A percentile compares a stretch with the other conserved stretches of the same genome.
phyloP scores from a whole-genome alignment of 2,797 vertebrate species.

The Miichthys miiuy region DNA sequence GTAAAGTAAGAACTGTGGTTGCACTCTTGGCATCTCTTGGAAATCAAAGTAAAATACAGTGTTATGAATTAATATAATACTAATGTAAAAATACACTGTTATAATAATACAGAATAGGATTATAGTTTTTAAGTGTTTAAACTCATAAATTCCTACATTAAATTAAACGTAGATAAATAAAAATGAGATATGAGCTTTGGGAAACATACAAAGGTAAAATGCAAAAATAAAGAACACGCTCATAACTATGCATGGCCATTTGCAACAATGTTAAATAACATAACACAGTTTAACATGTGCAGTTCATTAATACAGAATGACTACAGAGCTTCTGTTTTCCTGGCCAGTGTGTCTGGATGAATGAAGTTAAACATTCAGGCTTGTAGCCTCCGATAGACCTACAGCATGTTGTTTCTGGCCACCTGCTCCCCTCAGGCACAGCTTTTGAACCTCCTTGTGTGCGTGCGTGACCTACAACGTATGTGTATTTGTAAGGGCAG shows the following conservation, averaged over 20 bases:
- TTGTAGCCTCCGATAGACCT: conserved; percentile 24
- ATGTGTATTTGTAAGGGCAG: conserved; percentile 62
- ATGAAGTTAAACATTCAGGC: conserved; percentile 29
- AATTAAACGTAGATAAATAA: not conserved
- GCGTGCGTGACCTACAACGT: conserved; percentile 22
- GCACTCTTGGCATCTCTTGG: not conserved
- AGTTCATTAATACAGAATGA: not conserved
- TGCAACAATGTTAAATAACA: not conserved
- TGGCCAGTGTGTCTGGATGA: conserved; percentile 10
- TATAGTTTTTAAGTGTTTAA: too few species aligned
- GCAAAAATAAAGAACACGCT: not conserved
- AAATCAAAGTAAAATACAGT: not conserved
- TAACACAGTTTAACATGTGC: too few species aligned
- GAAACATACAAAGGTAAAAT: not conserved
- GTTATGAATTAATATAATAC: not conserved
- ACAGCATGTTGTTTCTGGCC: conserved; percentile 64
- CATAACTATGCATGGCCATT: not conserved
- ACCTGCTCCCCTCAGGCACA: conserved; percentile 70
- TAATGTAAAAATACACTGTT: not conserved
- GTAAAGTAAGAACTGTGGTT: not conserved
- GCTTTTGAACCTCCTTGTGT: conserved; percentile 64
- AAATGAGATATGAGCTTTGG: not conserved
- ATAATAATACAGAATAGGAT: not conserved
- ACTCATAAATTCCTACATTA: not conserved
- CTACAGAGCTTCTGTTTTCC: conserved; percentile 29